Conservation (phyloP, 2,113 vertebrate species). For the Prolemur simus region DNA sequence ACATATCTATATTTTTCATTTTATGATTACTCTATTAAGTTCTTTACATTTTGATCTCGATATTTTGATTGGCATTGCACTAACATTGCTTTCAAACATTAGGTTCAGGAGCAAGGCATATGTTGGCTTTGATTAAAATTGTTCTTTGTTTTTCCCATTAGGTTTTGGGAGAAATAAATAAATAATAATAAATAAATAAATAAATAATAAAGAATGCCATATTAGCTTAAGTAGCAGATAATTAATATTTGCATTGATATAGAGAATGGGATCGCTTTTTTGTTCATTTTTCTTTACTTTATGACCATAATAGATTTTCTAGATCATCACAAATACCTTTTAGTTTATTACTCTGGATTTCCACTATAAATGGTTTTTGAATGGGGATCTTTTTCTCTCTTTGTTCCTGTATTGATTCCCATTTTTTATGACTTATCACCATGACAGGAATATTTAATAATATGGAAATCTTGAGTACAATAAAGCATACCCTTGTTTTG, state of each 20-base stretch:
- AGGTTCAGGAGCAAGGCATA: background rate
- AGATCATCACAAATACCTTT: background rate
- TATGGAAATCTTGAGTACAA: background rate
- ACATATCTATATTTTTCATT: background rate
- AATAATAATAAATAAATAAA: no score
- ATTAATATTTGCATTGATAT: background rate
- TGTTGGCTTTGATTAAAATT: background rate
- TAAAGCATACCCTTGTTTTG: background rate
- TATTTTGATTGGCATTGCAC: background rate
- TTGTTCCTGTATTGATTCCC: background rate
- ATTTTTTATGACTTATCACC: background rate
- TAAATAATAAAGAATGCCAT: background rate
- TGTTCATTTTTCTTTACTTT: constrained; percentile 16
- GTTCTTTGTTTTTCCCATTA: background rate
- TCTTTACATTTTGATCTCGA: background rate
- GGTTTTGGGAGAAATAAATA: background rate
- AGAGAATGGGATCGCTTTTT: background rate
- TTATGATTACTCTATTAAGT: background rate
- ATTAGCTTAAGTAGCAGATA: background rate
- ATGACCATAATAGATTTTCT: background rate
- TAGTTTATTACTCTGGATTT: background rate
- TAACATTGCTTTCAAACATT: background rate
- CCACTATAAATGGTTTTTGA: background rate
- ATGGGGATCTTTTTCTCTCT: background rate
- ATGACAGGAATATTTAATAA: background rate